Conservation (phyloP, 2,113 vertebrate genomes). For the Zootoca vivipara region DNA sequence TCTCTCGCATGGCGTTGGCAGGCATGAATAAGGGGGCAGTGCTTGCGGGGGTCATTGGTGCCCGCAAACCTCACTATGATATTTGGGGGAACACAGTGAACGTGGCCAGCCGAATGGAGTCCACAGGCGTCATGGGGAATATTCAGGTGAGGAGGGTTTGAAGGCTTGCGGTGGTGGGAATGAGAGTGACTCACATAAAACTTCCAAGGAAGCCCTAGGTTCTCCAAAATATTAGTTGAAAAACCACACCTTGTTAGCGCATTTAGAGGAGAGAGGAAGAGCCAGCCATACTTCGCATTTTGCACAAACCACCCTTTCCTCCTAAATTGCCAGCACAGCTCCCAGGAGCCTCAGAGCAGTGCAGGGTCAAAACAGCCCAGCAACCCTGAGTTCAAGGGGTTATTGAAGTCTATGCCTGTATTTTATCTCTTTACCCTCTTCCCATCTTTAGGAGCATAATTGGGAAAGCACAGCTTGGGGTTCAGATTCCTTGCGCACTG, state of each 20-base stretch:
- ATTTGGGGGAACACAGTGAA: conserved; percentile 99
- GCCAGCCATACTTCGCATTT: neutral
- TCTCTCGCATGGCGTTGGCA: conserved; percentile 35
- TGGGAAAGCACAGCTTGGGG: neutral
- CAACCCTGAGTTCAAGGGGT: neutral
- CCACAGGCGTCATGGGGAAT: conserved; percentile 94
- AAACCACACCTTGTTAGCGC: too few species aligned
- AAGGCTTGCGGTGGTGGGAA: neutral
- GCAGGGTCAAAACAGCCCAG: neutral
- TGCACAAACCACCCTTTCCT: neutral
- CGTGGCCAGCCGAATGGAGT: conserved; percentile 97
- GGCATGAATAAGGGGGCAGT: conserved; percentile 95
- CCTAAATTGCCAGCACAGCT: neutral
- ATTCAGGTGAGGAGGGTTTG: conserved; percentile 82
- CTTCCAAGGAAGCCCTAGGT: neutral
- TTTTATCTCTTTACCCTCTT: too few species aligned
- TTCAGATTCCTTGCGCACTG: neutral
- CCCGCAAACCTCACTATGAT: conserved; percentile 94
- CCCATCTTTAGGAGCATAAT: neutral
- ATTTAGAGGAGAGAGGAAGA: neutral
- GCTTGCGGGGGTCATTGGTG: conserved; percentile 92
- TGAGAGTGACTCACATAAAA: too few species aligned
- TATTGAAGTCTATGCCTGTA: neutral
- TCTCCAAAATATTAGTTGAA: neutral
- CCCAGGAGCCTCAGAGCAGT: neutral